phyloP scores from a whole-genome alignment of 2,113 vertebrate species.

The Electrona antarctica region DNA sequence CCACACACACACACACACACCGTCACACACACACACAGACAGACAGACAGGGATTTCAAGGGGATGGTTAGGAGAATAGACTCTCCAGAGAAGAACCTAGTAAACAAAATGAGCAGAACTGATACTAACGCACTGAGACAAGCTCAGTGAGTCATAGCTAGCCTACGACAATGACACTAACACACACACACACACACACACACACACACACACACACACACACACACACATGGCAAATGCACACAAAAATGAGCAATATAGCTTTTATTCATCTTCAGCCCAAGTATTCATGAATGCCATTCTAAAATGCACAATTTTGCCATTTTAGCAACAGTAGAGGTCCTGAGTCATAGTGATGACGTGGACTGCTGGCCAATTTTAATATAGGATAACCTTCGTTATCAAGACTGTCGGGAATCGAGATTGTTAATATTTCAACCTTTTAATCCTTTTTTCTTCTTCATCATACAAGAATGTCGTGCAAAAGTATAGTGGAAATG shows the following conservation, averaged over 20 bases:
- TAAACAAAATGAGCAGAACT: conserved; percentile 41
- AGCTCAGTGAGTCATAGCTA: conserved; percentile 43
- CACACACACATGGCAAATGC: conserved; percentile 4
- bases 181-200: neutral
- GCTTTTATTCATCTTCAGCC: conserved; percentile 39
- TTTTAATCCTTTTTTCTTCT: no score
- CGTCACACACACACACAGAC: neutral
- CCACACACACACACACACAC: neutral
- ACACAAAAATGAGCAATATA: neutral
- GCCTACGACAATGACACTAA: conserved; percentile 1
- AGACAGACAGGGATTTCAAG: neutral
- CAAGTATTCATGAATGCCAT: conserved; percentile 38
- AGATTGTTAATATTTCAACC: no score
- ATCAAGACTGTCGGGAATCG: no score
- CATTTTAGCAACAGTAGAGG: conserved; percentile 36
- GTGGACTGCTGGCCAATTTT: no score
- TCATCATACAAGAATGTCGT: no score
- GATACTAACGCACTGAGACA: conserved; percentile 56
- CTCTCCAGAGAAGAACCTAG: conserved; percentile 13
- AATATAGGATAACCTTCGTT: no score
- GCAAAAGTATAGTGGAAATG: no score
- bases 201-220: conserved; percentile 17
- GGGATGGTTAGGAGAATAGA: conserved; percentile 24
- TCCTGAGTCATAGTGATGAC: no score
- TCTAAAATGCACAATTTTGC: conserved; percentile 36